Percentiles rank a stretch among this genome's conserved stretches.
These are phyloP conservation scores for Clavelina lepadiformis DNA, from an alignment of 23 tunicate species.

Conservation along the genomic window DNA sequence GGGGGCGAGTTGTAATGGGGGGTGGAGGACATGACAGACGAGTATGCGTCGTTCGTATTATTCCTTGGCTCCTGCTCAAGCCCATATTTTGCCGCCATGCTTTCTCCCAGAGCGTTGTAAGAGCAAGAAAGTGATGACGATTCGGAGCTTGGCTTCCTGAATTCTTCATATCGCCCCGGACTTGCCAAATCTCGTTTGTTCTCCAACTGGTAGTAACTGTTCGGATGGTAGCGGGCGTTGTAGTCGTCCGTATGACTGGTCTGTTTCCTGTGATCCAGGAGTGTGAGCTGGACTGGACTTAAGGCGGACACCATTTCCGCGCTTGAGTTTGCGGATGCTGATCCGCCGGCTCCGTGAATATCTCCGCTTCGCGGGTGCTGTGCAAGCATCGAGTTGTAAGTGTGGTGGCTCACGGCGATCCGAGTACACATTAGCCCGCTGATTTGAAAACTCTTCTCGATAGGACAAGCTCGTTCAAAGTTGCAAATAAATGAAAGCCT, in stretches of 20 bases:
- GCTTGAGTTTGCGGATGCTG: background rate
- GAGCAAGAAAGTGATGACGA: constrained; percentile 3
- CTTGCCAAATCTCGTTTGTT: constrained; percentile 14
- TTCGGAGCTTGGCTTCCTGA: constrained; percentile 14
- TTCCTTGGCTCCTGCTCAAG: background rate
- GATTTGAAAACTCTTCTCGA: too few relatives aligned
- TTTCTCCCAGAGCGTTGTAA: background rate
- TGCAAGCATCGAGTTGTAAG: constrained; percentile 43
- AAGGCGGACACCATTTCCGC: background rate
- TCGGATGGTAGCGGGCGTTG: background rate
- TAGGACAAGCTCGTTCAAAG: too few relatives aligned
- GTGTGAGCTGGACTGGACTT: constrained; percentile 11
- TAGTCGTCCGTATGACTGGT: background rate
- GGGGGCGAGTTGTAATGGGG: constrained; percentile 44
- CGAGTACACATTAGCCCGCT: constrained; percentile 46
- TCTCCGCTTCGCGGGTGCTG: constrained; percentile 14
- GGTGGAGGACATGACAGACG: background rate
- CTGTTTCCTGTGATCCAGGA: background rate
- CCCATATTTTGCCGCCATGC: background rate
- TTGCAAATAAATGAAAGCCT: too few relatives aligned
- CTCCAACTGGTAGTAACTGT: background rate
- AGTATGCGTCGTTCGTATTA: background rate
- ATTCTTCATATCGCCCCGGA: background rate
- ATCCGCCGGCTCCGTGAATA: background rate
- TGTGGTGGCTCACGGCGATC: constrained; percentile 37